Percentiles rank a stretch among this genome's conserved stretches.
These are phyloP conservation scores for Chymomyza amoena DNA, from an alignment of 2,888 invertebrate species.

Conservation along the genomic window DNA sequence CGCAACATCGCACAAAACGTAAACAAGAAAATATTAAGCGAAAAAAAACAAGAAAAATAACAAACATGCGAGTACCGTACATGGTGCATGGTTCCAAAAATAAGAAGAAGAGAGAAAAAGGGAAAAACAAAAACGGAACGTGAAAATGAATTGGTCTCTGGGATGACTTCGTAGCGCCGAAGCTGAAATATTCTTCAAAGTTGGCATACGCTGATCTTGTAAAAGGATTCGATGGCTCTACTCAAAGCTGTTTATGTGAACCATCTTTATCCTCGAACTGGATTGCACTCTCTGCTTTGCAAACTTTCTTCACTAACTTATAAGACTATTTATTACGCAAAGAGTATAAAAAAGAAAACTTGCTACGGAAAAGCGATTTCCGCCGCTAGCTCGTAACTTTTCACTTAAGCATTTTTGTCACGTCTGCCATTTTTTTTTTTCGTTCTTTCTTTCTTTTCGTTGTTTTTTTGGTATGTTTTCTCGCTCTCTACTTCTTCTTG, in stretches of 20 bases:
- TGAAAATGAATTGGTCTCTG: not conserved
- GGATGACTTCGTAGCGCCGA: not conserved
- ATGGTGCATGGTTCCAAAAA: not conserved
- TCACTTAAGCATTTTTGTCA: constrained; percentile 71
- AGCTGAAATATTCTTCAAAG: constrained; percentile 2
- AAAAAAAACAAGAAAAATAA: constrained; percentile 21
- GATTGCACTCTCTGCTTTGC: not conserved
- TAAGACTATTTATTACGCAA: not conserved
- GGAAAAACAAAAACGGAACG: not conserved
- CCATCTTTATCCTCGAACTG: not conserved
- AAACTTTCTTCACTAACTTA: not conserved
- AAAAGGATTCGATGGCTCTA: too few relatives aligned
- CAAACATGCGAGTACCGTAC: not conserved
- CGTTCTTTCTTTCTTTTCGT: not conserved
- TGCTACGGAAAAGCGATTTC: constrained; percentile 55
- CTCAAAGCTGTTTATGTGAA: not conserved
- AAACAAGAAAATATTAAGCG: constrained; percentile 70
- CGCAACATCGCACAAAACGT: constrained; percentile 44
- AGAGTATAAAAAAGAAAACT: constrained; percentile 2
- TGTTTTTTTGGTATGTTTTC: not conserved
- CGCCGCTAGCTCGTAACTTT: constrained; percentile 62
- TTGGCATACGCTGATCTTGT: too few relatives aligned
- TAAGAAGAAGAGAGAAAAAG: not conserved
- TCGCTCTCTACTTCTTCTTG: not conserved
- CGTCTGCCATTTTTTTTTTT: constrained; percentile 65